These are phyloP conservation scores for Drosophila neocordata DNA, from an alignment of 1,140 invertebrate species.

Conservation along the genomic window DNA sequence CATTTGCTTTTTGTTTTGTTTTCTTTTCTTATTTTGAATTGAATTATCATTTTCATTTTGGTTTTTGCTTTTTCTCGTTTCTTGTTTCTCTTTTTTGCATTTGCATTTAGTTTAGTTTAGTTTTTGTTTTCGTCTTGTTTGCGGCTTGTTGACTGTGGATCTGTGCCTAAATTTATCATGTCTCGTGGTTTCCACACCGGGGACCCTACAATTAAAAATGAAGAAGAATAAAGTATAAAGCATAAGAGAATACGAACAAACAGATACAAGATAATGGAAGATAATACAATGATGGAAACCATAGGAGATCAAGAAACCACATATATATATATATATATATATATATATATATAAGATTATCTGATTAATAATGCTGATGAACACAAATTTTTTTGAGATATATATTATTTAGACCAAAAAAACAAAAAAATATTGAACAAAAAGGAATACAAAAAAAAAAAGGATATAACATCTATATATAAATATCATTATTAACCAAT, in stretches of 20 bases:
- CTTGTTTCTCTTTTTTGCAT: slow-evolving; percentile 26
- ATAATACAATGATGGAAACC: neutral
- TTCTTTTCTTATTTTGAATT: neutral
- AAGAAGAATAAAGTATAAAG: slow-evolving; percentile 83
- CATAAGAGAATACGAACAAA: slow-evolving; percentile 83
- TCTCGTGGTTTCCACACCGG: slow-evolving; percentile 96
- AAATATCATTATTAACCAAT: too few species aligned
- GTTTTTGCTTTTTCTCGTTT: slow-evolving; percentile 9
- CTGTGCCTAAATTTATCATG: slow-evolving; percentile 84
- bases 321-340: neutral
- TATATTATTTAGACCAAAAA: too few species aligned
- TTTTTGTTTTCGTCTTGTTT: slow-evolving; percentile 83
- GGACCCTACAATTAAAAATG: slow-evolving; percentile 90
- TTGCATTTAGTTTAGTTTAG: slow-evolving; percentile 80
- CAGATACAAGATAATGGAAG: slow-evolving; percentile 62
- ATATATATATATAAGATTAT: neutral
- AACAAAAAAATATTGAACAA: too few species aligned
- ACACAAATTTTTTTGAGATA: too few species aligned
- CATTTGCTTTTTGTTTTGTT: neutral
- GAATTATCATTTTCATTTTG: slow-evolving; percentile 19
- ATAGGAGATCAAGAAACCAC: neutral
- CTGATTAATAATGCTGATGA: too few species aligned
- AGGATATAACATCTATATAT: too few species aligned
- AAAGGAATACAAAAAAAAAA: too few species aligned
- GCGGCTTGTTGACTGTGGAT: slow-evolving; percentile 83